Evolutionary conservation across 2,888 invertebrate genomes (phyloP).

Genomic region (Mesorhabditis sp.): DNA sequence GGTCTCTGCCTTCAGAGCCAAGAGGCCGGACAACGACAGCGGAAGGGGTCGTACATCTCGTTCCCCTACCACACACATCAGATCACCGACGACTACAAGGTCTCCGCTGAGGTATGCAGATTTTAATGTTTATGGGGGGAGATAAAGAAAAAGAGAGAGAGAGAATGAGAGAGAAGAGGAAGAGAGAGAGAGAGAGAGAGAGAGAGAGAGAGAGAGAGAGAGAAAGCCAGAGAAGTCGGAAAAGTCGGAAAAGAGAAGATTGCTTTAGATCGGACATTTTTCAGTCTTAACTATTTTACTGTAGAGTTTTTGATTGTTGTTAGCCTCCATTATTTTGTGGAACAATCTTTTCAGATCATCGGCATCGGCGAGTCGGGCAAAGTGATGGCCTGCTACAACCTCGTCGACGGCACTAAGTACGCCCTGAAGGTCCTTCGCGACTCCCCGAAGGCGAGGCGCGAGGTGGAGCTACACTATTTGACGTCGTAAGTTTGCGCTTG

Average conservation of each 20-base stretch:
- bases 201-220: not conserved
- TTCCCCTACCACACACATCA: conserved; percentile 47
- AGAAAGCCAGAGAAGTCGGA: no score
- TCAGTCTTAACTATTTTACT: no score
- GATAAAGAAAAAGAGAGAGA: no score
- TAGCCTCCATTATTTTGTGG: no score
- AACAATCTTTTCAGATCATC: conserved; percentile 69
- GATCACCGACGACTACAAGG: conserved; percentile 56
- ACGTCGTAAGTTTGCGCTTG: conserved; percentile 61
- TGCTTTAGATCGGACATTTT: no score
- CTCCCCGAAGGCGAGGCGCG: conserved; percentile 83
- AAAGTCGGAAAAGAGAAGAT: no score
- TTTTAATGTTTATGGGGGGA: not conserved
- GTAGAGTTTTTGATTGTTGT: no score
- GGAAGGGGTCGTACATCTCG: conserved; percentile 25
- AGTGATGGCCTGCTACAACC: conserved; percentile 87
- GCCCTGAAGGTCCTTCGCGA: conserved; percentile 90
- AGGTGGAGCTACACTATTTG: conserved; percentile 92
- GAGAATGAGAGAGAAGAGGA: no score
- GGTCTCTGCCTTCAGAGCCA: conserved; percentile 21
- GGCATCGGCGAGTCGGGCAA: conserved; percentile 97
- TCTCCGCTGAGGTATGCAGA: conserved; percentile 44
- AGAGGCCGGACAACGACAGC: conserved; percentile 33
- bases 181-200: no score
- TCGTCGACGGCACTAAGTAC: conserved; percentile 74